Evolutionary conservation across 1,140 invertebrate genomes (phyloP), one percentile per base, ranked within the genome.

Genomic region (Meloidogyne exigua): DNA sequence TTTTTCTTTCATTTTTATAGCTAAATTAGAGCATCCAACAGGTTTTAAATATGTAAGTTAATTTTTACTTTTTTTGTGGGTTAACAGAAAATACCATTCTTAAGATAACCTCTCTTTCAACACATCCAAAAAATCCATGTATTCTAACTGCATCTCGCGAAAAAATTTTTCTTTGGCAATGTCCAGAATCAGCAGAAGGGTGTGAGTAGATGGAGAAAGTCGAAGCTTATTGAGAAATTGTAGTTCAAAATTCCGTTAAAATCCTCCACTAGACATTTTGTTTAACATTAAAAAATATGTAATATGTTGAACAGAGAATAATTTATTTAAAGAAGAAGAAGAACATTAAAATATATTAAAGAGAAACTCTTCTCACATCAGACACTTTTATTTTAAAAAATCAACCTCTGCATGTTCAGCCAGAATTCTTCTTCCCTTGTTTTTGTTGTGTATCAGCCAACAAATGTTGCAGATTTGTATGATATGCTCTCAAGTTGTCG

Each of bases 91-190:
- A n/a, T n/a, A n/a, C n/a, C n/a, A n/a, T n/a, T n/a, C n/a, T n/a
- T n/a, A 32, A 73, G 72, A 57, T 73, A n/a, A 79, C 75, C 42
- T 83, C 80, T 21, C 21, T 81, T 12, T 32, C 80, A 9, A 73
- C 80, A n/a, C 80, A 81, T 84, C 80, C 80, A n/a, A 80, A 83
- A 32, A 81, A 49, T 11, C 44, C 76, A n/a, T 36, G 64, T 13
- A 11, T 81, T 12, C 7, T 81, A 9, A 65, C 76, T 7, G 28
- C 67, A 4, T 83, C 81, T 32, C 28, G 78, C 5, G 57, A 77
- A 26, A 82, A 83, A 36, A 21, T 82, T 23, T 81, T 66, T 63
- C 36, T 83, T 64, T 81, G 80, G 80, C 79, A 64, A 25, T 65
- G 72, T 21, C 23, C 57, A 62, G 42, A 57, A n/a, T 7, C 5